A percentile compares a stretch with the other conserved stretches of the same genome.
phyloP scores from a whole-genome alignment of 2,113 vertebrate species.

The Pogonocichla stellata region DNA sequence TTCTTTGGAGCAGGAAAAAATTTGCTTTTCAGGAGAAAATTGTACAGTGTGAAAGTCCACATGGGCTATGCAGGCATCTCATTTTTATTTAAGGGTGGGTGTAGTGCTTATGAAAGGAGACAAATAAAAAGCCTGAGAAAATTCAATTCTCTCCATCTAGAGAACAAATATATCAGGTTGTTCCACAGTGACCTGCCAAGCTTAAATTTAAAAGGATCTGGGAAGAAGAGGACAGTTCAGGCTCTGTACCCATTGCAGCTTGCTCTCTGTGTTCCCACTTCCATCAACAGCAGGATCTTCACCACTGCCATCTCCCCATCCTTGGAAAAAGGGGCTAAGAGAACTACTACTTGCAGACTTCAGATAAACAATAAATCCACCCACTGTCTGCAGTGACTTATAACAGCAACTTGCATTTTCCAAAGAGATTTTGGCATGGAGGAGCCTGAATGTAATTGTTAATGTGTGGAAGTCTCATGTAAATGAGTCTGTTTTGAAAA shows the following conservation, averaged over 20 bases:
- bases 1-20: background rate
- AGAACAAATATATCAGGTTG: background rate
- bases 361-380: background rate
- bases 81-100: background rate
- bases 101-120: background rate
- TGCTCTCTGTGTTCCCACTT: background rate
- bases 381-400: background rate
- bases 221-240: background rate
- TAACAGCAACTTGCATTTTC: background rate
- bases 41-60: background rate
- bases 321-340: background rate
- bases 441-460: background rate
- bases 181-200: background rate
- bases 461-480: background rate
- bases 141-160: background rate
- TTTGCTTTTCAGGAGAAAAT: background rate
- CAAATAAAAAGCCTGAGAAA: background rate
- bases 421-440: background rate
- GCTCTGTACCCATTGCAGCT: background rate
- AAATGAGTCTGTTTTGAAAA: background rate
- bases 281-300: background rate
- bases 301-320: background rate
- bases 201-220: background rate
- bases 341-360: background rate
- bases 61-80: background rate